These are phyloP conservation scores for Heliconius hortense DNA, from an alignment of 2,888 invertebrate genomes.

Conservation along the genomic window DNA sequence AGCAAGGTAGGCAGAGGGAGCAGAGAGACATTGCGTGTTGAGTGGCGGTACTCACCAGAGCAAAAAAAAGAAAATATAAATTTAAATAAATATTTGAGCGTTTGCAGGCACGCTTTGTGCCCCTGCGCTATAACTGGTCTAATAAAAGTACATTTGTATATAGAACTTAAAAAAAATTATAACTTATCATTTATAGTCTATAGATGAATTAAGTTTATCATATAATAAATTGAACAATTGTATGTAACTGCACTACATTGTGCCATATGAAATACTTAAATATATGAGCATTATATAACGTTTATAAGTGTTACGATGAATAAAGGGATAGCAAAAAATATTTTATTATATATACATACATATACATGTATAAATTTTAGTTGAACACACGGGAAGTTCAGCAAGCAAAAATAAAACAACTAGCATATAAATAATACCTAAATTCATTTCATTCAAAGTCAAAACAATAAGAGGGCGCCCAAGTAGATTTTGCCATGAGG, in stretches of 20 bases:
- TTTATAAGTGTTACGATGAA: constrained; percentile 18
- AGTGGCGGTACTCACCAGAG: too few species aligned
- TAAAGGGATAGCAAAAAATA: constrained; percentile 10
- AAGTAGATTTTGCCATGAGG: constrained; percentile 98
- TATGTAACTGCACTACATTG: neutral
- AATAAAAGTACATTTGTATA: too few species aligned
- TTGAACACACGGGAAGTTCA: constrained; percentile 22
- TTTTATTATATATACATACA: constrained; percentile 6
- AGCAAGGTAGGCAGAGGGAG: too few species aligned
- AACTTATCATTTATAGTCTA: too few species aligned
- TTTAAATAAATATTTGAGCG: too few species aligned
- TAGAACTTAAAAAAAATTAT: too few species aligned
- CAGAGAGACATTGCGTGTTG: too few species aligned
- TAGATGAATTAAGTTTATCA: neutral
- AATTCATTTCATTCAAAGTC: constrained; percentile 92
- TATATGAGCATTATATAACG: neutral
- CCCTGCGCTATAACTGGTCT: too few species aligned
- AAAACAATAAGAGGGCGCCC: constrained; percentile 97
- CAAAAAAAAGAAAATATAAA: too few species aligned
- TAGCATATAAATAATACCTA: constrained; percentile 84
- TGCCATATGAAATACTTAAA: neutral
- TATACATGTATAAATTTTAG: constrained; percentile 6
- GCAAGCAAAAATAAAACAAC: constrained; percentile 28
- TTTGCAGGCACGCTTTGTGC: too few species aligned
- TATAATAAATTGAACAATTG: neutral